These are phyloP conservation scores for Picus viridis DNA, from an alignment of 2,797 vertebrate genomes.

Conservation along the genomic window DNA sequence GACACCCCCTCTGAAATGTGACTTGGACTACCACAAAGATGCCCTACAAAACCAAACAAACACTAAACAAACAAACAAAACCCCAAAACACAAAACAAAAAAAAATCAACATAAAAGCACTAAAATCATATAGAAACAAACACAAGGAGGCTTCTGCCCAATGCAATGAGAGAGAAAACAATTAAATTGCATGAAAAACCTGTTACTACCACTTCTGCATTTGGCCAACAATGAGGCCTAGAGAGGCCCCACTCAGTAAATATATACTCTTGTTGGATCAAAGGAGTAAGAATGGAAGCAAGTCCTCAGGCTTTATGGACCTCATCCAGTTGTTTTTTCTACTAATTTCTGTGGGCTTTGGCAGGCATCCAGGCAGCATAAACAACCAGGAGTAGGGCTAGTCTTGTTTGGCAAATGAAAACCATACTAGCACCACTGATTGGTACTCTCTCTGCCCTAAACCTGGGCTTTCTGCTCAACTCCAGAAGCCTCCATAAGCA, in stretches of 20 bases:
- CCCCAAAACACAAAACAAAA: neutral
- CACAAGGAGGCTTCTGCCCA: slow-evolving; percentile 50
- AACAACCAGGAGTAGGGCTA: slow-evolving; percentile 14
- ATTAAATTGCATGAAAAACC: slow-evolving; percentile 53
- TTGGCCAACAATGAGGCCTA: slow-evolving; percentile 44
- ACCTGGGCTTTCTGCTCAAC: neutral
- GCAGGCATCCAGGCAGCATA: slow-evolving; percentile 29
- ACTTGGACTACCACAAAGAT: slow-evolving; percentile 24
- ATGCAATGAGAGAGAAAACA: neutral
- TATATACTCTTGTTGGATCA: slow-evolving; percentile 43
- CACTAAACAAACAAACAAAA: neutral
- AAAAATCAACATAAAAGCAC: neutral
- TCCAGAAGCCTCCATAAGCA: neutral
- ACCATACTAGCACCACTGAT: neutral
- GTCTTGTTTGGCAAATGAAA: slow-evolving; percentile 19
- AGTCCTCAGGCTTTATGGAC: slow-evolving; percentile 61
- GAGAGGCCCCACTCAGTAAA: slow-evolving; percentile 47
- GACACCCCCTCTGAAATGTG: neutral
- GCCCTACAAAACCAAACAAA: neutral
- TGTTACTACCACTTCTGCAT: slow-evolving; percentile 52
- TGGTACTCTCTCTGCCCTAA: slow-evolving; percentile 20
- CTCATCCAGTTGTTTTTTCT: slow-evolving; percentile 60
- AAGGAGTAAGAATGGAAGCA: slow-evolving; percentile 48
- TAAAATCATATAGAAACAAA: slow-evolving; percentile 50
- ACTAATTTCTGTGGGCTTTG: slow-evolving; percentile 69